A percentile compares a stretch with the other conserved stretches of the same genome.
These are phyloP conservation scores for Anguilla marmorata DNA, from an alignment of 2,797 vertebrate genomes.

Conservation along the genomic window DNA sequence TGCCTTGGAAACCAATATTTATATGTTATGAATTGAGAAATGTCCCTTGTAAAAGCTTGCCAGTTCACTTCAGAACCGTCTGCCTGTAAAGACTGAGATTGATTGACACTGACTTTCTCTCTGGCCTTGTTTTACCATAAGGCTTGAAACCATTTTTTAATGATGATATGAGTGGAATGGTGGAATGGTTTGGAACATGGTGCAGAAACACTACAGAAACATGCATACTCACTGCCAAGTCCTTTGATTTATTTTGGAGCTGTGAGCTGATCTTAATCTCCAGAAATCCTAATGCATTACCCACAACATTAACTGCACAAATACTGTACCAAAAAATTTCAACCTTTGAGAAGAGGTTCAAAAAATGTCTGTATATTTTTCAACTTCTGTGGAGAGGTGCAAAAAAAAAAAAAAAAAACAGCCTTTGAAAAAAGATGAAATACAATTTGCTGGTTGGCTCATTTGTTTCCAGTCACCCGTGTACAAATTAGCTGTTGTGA, in stretches of 20 bases:
- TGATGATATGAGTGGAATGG: constrained; percentile 62
- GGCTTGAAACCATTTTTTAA: constrained; percentile 60
- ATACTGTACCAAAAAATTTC: constrained; percentile 36
- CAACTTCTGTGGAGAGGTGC: constrained; percentile 49
- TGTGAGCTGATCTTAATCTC: constrained; percentile 56
- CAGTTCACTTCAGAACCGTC: constrained; percentile 50
- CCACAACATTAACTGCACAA: constrained; percentile 68
- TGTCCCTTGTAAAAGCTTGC: constrained; percentile 37
- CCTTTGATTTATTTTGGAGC: constrained; percentile 60
- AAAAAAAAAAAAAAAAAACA: constrained; percentile 34
- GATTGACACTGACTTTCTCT: neutral
- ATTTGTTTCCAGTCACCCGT: constrained; percentile 47
- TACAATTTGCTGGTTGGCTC: neutral
- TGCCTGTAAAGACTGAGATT: constrained; percentile 14
- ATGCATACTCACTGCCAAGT: constrained; percentile 70
- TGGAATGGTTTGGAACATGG: constrained; percentile 43
- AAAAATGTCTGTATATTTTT: constrained; percentile 6
- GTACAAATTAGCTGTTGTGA: constrained; percentile 73
- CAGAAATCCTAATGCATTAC: constrained; percentile 58
- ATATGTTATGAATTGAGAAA: constrained; percentile 43
- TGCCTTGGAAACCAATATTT: constrained; percentile 69
- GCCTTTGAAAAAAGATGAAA: neutral
- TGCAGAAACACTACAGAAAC: constrained; percentile 59
- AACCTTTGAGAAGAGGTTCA: too few relatives aligned
- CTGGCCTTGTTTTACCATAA: constrained; percentile 20